phyloP scores from a whole-genome alignment of 2,888 invertebrate genomes.

The Cryptocephalus primarius region DNA sequence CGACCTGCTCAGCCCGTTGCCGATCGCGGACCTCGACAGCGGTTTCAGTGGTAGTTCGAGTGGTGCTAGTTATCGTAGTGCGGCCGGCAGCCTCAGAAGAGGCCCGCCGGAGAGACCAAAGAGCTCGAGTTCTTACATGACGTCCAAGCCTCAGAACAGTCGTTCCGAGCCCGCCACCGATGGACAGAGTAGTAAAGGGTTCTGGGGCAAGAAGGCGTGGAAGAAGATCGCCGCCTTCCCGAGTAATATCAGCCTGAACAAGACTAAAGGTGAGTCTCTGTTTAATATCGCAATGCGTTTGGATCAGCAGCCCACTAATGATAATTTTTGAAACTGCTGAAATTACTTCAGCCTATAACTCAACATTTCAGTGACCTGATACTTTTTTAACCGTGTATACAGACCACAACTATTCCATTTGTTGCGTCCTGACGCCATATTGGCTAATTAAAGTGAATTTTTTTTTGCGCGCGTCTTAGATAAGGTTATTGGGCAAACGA shows the following conservation, averaged over 20 bases:
- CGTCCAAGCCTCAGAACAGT: background rate
- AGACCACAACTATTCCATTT: too few species aligned
- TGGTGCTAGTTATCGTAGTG: constrained; percentile 58
- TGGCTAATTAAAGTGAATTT: too few species aligned
- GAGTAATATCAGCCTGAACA: constrained; percentile 58
- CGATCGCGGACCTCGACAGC: constrained; percentile 57
- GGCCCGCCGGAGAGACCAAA: constrained; percentile 32
- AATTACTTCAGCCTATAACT: too few species aligned
- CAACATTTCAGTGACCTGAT: too few species aligned
- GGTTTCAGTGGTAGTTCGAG: constrained; percentile 77
- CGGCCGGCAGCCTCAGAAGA: constrained; percentile 52
- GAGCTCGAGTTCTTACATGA: constrained; percentile 19
- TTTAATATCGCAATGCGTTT: too few species aligned
- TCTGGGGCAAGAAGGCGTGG: constrained; percentile 71
- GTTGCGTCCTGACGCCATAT: too few species aligned
- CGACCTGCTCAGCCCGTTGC: constrained; percentile 59
- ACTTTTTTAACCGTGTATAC: too few species aligned
- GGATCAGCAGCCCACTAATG: too few species aligned
- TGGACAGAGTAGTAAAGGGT: constrained; percentile 36
- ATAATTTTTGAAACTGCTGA: too few species aligned
- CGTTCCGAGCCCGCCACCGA: constrained; percentile 12
- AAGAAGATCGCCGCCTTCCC: constrained; percentile 66
- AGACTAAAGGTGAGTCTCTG: constrained; percentile 49
- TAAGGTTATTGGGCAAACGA: too few species aligned
- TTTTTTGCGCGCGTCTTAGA: too few species aligned